Base-by-base conservation (phyloP, 2,113 vertebrate species). In the Uropsilus gracilis region DNA sequence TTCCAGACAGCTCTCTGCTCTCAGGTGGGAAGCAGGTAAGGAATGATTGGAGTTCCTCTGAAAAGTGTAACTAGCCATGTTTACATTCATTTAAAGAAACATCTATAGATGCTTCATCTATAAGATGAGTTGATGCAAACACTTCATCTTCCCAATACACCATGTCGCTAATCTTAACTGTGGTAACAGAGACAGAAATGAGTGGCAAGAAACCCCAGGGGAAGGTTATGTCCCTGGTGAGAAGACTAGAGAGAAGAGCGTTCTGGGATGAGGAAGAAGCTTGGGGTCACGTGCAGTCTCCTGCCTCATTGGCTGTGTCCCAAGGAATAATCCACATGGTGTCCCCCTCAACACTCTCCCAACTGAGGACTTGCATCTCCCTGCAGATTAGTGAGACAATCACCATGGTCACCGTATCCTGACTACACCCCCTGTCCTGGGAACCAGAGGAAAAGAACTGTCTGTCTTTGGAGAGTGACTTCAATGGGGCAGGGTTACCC, bases 111-210 rank as follows among this genome's bases (percentile, higher is more conserved):
- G 11, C 63, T 76, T 26, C 16, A 42, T 20, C 11, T n/a, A n/a
- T 8, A 57, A 69, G 28, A 32, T 63, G 39, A 37, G n/a, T 9
- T 71, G n/a, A 30, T 28, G 17, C 22, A 14, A 48, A 72, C 26
- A 1, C n/a, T n/a, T n/a, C n/a, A 89, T n/a, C 22, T 83, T 64
- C 32, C 64, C 75, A 46, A 85, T 32, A 81, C 71, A 48, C 22
- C 39, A 14, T 16, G 8, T 9, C 7, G 24, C 17, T 24, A 22
- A 61, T 7, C 18, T n/a, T n/a, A n/a, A 26, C 0, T 3, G 1
- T 10, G 16, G 0, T n/a, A n/a, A n/a, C n/a, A 90, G 37, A 6
- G 10, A n/a, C 46, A 82, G 71, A 69, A 16, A 13, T 18, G 2
- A 10, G 13, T 44, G n/a, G n/a, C n/a, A 9, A 48, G 69, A 89